These are phyloP conservation scores for Heptranchias perlo DNA, from an alignment of 2,113 vertebrate species.

Conservation along the genomic window DNA sequence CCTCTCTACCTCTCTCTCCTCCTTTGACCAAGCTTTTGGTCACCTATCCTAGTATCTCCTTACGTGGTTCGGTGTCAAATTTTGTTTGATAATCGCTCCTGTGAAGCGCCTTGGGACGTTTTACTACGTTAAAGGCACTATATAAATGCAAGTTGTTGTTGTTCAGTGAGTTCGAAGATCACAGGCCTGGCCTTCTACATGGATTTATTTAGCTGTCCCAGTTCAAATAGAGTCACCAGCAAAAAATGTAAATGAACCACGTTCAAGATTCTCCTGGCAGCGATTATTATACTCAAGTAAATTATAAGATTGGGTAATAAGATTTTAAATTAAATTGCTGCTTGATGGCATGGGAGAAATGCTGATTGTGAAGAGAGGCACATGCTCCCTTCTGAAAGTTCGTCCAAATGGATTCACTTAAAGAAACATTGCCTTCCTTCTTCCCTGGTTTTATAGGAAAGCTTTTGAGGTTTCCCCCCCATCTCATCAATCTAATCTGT, in stretches of 20 bases:
- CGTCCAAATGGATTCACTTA: not conserved
- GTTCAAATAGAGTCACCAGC: not conserved
- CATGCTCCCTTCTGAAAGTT: not conserved
- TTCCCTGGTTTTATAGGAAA: not conserved
- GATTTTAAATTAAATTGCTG: constrained; percentile 3
- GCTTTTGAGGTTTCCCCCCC: not conserved
- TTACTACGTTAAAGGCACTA: no score
- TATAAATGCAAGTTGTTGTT: no score
- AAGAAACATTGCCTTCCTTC: not conserved
- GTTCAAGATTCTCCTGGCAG: not conserved
- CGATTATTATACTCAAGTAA: not conserved
- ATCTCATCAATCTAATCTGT: not conserved
- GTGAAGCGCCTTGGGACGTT: no score
- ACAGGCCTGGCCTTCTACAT: not conserved
- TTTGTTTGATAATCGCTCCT: no score
- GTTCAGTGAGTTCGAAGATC: not conserved
- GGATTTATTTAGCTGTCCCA: not conserved
- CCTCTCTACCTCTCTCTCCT: no score
- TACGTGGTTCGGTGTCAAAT: no score
- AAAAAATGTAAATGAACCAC: not conserved
- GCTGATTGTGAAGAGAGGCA: not conserved
- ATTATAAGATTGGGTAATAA: not conserved
- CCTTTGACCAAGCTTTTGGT: no score
- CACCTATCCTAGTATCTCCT: no score
- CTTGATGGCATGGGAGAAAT: not conserved